Evolutionary conservation across 2,113 vertebrate species (phyloP).

Genomic region (Macrotus californicus): DNA sequence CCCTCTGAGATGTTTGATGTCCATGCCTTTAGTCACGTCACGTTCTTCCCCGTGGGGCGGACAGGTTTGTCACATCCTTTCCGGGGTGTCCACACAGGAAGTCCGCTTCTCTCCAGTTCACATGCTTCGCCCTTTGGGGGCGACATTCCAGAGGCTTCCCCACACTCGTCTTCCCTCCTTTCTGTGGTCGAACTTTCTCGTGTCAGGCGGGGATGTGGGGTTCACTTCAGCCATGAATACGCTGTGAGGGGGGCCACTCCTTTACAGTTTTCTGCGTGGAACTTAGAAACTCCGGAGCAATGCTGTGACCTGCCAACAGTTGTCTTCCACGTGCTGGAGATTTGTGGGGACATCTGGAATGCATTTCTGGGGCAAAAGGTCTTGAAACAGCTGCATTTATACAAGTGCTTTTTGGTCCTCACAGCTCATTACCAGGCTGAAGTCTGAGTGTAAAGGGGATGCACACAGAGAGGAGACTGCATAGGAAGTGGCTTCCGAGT

Average conservation of each 20-base stretch:
- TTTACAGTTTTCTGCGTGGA: not conserved
- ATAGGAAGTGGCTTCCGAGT: slow-evolving; percentile 8
- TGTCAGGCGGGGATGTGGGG: slow-evolving; percentile 37
- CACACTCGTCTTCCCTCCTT: slow-evolving; percentile 39
- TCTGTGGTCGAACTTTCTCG: slow-evolving; percentile 52
- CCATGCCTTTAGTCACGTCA: not conserved
- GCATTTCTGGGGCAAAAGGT: not conserved
- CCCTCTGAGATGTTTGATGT: slow-evolving; percentile 24
- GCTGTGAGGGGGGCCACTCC: not conserved
- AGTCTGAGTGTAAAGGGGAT: not conserved
- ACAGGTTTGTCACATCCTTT: not conserved
- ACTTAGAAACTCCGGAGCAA: slow-evolving; percentile 16
- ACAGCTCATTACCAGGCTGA: not conserved
- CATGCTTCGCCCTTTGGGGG: not conserved
- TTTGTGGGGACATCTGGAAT: slow-evolving; percentile 22
- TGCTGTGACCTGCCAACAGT: slow-evolving; percentile 56
- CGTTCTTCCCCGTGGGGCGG: not conserved
- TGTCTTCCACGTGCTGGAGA: slow-evolving; percentile 46
- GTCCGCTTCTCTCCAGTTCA: not conserved
- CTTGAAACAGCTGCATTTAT: slow-evolving; percentile 19
- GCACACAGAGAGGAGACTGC: not conserved
- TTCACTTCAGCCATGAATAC: slow-evolving; percentile 64
- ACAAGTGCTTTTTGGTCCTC: not conserved
- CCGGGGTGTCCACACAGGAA: not conserved
- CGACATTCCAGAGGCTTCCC: slow-evolving; percentile 36